A percentile compares a stretch with the other conserved stretches of the same genome.
These are phyloP conservation scores for Lasiommata megera DNA, from an alignment of 2,888 invertebrate genomes.

Conservation along the genomic window DNA sequence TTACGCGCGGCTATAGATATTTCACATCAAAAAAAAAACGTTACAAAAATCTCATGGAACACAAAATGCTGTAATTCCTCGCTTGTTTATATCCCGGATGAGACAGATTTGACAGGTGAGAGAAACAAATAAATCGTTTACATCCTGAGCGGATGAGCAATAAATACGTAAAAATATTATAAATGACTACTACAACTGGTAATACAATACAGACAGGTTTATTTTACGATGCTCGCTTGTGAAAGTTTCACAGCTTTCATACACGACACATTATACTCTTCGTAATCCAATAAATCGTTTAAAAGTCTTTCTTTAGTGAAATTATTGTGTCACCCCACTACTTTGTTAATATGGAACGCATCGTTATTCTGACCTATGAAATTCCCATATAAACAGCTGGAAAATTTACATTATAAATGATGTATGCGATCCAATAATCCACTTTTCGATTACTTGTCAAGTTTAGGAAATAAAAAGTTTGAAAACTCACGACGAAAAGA, in stretches of 20 bases:
- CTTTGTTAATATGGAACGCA: no score
- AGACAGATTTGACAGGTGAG: constrained; percentile 3
- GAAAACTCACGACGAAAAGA: no score
- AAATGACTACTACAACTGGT: constrained; percentile 21
- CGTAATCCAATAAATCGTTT: neutral
- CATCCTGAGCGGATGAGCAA: constrained; percentile 11
- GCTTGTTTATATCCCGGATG: neutral
- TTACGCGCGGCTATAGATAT: no score
- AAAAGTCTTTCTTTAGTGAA: neutral
- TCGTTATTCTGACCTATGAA: no score
- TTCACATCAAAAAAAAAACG: no score
- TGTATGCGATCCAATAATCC: no score
- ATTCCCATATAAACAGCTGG: no score
- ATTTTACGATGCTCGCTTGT: constrained; percentile 15
- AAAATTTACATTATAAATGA: no score
- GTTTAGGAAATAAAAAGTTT: no score
- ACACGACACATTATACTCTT: neutral
- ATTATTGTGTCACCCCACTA: no score
- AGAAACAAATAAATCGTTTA: constrained; percentile 15
- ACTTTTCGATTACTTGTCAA: no score
- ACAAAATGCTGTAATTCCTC: neutral
- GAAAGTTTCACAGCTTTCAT: constrained; percentile 19
- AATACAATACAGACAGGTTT: constrained; percentile 21
- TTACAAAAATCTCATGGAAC: neutral
- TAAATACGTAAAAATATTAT: constrained; percentile 18